Conservation (phyloP, 1,140 invertebrate genomes). For the Apis cerana region DNA sequence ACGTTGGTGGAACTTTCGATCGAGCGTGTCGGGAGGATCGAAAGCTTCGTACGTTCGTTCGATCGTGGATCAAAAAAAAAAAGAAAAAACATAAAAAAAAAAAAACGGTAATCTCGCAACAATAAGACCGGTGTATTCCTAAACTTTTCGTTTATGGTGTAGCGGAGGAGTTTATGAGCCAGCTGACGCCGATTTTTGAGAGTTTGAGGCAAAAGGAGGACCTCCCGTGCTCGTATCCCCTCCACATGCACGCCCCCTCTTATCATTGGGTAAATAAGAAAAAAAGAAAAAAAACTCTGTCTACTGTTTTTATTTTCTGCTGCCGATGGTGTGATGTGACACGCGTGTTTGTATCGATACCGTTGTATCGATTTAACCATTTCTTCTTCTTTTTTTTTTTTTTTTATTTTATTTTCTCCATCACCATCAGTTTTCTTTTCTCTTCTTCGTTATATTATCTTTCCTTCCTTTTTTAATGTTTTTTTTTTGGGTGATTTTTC, state of each 20-base stretch:
- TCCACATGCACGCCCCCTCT: constrained; percentile 87
- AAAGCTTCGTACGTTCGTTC: background rate
- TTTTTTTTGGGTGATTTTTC: background rate
- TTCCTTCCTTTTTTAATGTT: background rate
- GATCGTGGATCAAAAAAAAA: background rate
- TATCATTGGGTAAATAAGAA: constrained; percentile 86
- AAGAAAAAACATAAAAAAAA: background rate
- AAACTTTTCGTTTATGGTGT: constrained; percentile 81
- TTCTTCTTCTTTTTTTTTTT: background rate
- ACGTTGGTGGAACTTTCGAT: background rate
- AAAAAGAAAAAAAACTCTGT: constrained; percentile 47
- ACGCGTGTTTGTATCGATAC: background rate
- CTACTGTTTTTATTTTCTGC: constrained; percentile 56
- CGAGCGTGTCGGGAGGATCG: background rate
- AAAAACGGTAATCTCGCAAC: constrained; percentile 8
- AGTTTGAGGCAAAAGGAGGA: constrained; percentile 93
- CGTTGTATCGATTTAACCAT: background rate
- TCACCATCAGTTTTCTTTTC: background rate
- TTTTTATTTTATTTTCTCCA: background rate
- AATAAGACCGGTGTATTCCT: constrained; percentile 28
- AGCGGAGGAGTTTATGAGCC: constrained; percentile 96
- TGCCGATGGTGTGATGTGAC: constrained; percentile 54
- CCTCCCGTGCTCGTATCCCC: constrained; percentile 92
- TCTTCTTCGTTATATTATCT: background rate
- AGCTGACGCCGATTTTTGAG: constrained; percentile 96